Evolutionary conservation across 2,797 vertebrate genomes (phyloP), one percentile per base, ranked within the genome.

Genomic region (Zenarchopterus dispar): DNA sequence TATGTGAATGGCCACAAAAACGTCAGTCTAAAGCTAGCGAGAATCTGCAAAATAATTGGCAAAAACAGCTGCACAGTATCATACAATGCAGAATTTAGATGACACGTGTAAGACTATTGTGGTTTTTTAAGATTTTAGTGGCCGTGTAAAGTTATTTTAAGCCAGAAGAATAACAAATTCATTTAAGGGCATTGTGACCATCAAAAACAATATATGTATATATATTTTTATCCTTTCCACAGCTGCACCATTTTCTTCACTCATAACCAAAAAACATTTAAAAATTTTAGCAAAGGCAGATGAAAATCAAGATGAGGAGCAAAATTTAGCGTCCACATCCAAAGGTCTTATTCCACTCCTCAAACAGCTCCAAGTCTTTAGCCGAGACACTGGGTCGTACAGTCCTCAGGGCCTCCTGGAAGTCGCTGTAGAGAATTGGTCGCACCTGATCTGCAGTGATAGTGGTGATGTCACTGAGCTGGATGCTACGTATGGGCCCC

Each of bases 401-500:
- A 0, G 93, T 94, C 70, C 83, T 93, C 61, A 99, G 91, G 59
- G 97, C 98, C 4, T 93, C 95, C 81, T 95, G 94, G 18, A 99
- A 99, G 81, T 99, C 97, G 2, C 61, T 6, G 58, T 93, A 94
- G 5, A 93, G 75, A 71, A 99, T 99, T 0, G 95, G 94, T 11
- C 95, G 93, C 0, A 99, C 96, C 80, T 99, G 94, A 7, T 98
- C 97, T 0, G 96, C 89, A 0, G 88, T 89, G 70, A 99, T 95
- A 1, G 96, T 97, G 42, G 95, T 74, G 0, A 99, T 98, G 85
- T 99, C 97, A 9, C 66, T 60, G 16, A 94, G 78, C 72, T 93
- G 91, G 67, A 99, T 94, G 54, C 96, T 95, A 62, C 97, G 96
- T 57, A 99, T 98, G 1, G 98, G 98, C 56, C 97, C 97, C 17